Conservation (phyloP, 2,888 invertebrate genomes). For the Leistus spinibarbis region DNA sequence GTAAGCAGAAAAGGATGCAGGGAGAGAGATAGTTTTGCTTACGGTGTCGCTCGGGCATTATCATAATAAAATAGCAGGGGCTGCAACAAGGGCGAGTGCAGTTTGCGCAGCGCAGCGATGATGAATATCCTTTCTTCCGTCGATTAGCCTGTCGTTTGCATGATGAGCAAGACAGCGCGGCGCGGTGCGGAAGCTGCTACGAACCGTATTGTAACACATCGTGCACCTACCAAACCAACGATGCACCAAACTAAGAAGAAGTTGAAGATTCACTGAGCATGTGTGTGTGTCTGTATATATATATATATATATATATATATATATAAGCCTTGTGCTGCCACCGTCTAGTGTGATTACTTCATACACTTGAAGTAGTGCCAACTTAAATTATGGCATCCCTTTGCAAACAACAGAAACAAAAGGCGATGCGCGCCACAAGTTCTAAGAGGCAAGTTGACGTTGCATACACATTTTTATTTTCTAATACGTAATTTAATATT, state of each 20-base stretch:
- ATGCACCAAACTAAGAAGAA: not conserved
- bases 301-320: too few relatives aligned
- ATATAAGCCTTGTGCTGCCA: not conserved
- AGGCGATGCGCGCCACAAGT: constrained; percentile 22
- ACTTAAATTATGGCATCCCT: constrained; percentile 36
- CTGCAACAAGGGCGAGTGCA: not conserved
- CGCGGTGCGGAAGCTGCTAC: not conserved
- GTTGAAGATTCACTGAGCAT: not conserved
- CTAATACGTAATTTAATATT: too few relatives aligned
- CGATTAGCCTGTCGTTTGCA: constrained; percentile 20
- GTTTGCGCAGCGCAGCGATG: not conserved
- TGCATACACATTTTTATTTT: too few relatives aligned
- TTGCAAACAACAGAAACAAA: constrained; percentile 34
- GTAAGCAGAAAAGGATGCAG: not conserved
- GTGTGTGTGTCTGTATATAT: too few relatives aligned
- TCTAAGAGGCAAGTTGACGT: too few relatives aligned
- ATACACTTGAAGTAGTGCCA: constrained; percentile 34
- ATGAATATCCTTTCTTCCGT: constrained; percentile 4
- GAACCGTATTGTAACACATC: not conserved
- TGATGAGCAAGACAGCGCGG: not conserved
- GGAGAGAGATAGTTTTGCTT: not conserved
- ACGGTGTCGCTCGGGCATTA: too few relatives aligned
- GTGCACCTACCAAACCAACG: too few relatives aligned
- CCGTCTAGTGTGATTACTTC: constrained; percentile 25
- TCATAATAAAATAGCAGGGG: constrained; percentile 15